A percentile compares a stretch with the other conserved stretches of the same genome.
These are phyloP conservation scores for Theonella swinhoei DNA, from an alignment of 37 sponge, comb jelly and placozoan genomes.

Conservation along the genomic window DNA sequence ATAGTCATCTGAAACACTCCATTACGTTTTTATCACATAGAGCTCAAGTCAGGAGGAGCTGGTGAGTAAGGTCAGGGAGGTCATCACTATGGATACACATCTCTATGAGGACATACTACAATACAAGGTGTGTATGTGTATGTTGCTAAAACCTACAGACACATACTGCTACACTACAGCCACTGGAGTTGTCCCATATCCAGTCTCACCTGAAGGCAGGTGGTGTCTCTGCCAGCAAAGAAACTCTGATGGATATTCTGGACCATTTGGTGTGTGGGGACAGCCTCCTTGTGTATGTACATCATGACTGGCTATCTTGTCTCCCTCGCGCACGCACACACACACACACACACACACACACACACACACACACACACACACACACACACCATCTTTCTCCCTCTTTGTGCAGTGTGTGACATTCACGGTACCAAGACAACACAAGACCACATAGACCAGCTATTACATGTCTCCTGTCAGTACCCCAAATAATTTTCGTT, in stretches of 20 bases:
- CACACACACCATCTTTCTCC: too few relatives aligned
- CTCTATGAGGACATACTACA: conserved; percentile 58
- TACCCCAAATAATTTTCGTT: background rate
- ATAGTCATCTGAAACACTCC: background rate
- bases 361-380: background rate
- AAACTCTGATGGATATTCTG: conserved; percentile 52
- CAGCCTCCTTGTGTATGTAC: background rate
- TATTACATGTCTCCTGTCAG: too few relatives aligned
- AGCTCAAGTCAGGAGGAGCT: conserved; percentile 3
- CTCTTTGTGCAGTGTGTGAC: conserved; percentile 1
- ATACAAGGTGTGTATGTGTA: conserved; percentile 51
- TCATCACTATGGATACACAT: conserved; percentile 21
- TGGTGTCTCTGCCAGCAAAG: conserved; percentile 29
- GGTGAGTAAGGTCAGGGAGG: conserved; percentile 8
- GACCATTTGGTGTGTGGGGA: conserved; percentile 47
- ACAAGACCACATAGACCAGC: background rate
- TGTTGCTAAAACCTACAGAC: background rate
- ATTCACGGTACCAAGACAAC: background rate
- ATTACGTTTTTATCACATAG: background rate
- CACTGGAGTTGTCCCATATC: conserved; percentile 50
- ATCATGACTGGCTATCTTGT: background rate
- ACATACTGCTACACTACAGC: conserved; percentile 28
- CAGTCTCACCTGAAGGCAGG: conserved; percentile 50
- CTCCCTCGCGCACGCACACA: too few relatives aligned
- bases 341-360: conserved; percentile 7